Conservation (phyloP, 2,888 invertebrate genomes). For the Drosophila antonietae region DNA sequence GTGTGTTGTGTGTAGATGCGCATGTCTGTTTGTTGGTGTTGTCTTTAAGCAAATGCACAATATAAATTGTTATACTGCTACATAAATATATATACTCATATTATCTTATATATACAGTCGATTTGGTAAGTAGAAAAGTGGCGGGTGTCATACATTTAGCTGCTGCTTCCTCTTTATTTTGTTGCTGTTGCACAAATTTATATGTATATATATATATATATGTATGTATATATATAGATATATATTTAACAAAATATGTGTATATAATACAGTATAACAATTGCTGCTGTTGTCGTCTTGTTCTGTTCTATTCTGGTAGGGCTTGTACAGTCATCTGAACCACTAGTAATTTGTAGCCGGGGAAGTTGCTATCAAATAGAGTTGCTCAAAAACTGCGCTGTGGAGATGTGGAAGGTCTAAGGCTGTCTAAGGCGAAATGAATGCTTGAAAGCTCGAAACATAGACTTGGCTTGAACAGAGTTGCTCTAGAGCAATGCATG, state of each 20-base stretch:
- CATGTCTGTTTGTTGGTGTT: constrained; percentile 6
- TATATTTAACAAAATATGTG: constrained; percentile 39
- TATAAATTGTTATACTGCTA: constrained; percentile 67
- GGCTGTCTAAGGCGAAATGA: constrained; percentile 10
- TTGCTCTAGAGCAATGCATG: neutral
- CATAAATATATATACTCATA: constrained; percentile 41
- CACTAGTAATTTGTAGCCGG: constrained; percentile 84
- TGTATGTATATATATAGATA: neutral
- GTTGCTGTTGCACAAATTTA: constrained; percentile 27
- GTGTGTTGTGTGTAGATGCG: constrained; percentile 4
- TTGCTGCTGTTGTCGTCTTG: constrained; percentile 3
- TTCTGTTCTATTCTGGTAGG: constrained; percentile 16
- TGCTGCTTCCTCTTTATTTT: constrained; percentile 30
- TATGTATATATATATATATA: neutral
- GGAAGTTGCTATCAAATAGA: constrained; percentile 84
- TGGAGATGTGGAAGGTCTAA: constrained; percentile 13
- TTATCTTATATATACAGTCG: constrained; percentile 72
- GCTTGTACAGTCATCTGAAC: constrained; percentile 67
- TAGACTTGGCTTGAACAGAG: neutral
- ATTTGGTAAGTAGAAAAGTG: constrained; percentile 75
- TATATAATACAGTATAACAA: constrained; percentile 60
- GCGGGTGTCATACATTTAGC: constrained; percentile 75
- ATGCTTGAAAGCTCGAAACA: neutral
- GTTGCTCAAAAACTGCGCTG: constrained; percentile 69
- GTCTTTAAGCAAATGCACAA: constrained; percentile 65